Base-by-base conservation (phyloP, 2,888 invertebrate genomes). In the Dermolepida albohirtum region DNA sequence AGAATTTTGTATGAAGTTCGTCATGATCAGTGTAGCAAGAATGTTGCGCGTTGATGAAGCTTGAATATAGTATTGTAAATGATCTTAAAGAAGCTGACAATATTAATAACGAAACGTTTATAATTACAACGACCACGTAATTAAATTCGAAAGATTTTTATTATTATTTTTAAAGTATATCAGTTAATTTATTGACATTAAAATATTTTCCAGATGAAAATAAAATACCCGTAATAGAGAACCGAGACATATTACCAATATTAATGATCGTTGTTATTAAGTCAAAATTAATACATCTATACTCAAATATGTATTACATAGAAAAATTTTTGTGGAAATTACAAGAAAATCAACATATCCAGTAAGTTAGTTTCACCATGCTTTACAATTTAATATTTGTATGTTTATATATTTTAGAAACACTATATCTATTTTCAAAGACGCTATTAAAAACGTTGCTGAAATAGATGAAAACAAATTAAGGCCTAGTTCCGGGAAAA, bases 301-400 rank as follows among this genome's bases (percentile, higher is more conserved):
- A 77, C 50, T 83, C 83, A n/a, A 85, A 85, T 75, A 73, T 85
- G 65, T 81, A 79, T 70, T 85, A 84, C 64, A 80, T 86, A 55
- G 78, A 82, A 66, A 75, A 80, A 62, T 84, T 84, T 73, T 76
- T 80, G n/a, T 80, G 79, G 76, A 54, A 72, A 59, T 72, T 78
- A 52, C 66, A 77, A 49, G 72, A 78, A 54, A 72, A 71, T 41
- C 69, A 76, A 43, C 64, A 64, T 27, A 34, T 70, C 41, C 57
- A 29, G 52, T 64, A 63, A 52, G 55, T 59, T 34, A 66, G 55
- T 62, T 34, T 34, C 55, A 68, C 47, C 16, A 22, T 22, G 22
- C 22, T 22, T 22, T 22, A 22, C 22, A 22, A 22, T 4, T n/a
- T n/a, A 22, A 22, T 22, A 10, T 43, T 29, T 27, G 5, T 40